Base-by-base conservation (phyloP, 1,140 invertebrate species). In the Cotesia glomerata region DNA sequence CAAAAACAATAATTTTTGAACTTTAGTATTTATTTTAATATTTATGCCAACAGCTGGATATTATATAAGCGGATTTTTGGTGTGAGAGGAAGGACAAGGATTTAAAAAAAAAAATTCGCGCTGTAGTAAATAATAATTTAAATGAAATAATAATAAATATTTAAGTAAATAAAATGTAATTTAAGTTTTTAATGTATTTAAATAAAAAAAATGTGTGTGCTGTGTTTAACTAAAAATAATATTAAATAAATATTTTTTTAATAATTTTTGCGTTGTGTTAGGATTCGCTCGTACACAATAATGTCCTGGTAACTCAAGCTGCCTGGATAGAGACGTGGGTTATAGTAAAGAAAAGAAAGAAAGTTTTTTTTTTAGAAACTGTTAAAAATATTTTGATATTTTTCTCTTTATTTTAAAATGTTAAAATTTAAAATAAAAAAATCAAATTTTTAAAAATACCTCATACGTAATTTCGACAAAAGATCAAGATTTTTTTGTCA, bases 231-330 rank as follows among this genome's bases (percentile, higher is more conserved):
- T 45, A 9, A 7, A 45, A 45, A 45, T 45, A 45, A 45, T 9
- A 45, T 11, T 9, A 45, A 45, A 45, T 9, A 39, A 45, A 45
- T 9, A 11, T 7, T 34, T 26, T 26, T 26, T 26, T 26, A 26
- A 26, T 26, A 26, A 26, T 3, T 61, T 61, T 61, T 61, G 11
- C 16, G 16, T 49, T 71, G 69, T 65, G 52, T 63, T 16, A 64
- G 62, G 62, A 65, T 71, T 71, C 69, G 69, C 69, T 71, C 69
- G 61, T 71, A 71, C 69, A 34, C 69, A 71, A 71, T 64, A 71
- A 71, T 64, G 49, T 58, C 69, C 62, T 51, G 7, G 4, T 16
- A 51, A 39, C 61, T 62, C 49, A 14, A 4, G 36, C 61, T 45
- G 59, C 59, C 59, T 52, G 34, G 13, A 26, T 45, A 62, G 58